These are phyloP conservation scores for Limonius californicus DNA, from an alignment of 1,140 invertebrate species.

Conservation along the genomic window DNA sequence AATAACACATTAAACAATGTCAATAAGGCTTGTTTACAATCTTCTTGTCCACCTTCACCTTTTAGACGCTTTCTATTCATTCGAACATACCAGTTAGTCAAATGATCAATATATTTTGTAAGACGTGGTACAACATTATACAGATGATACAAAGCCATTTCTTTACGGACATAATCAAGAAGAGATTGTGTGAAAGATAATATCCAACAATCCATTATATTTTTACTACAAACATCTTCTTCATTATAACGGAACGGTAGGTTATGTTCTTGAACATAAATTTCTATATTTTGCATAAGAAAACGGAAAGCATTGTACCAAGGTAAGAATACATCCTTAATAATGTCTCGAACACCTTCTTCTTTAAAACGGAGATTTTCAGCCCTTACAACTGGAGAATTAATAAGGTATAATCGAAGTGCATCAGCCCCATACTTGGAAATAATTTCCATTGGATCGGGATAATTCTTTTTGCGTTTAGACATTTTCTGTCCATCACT, in stretches of 20 bases:
- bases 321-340: constrained; percentile 97
- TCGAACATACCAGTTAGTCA: constrained; percentile 97
- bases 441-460: constrained; percentile 90
- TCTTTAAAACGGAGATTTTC: constrained; percentile 97
- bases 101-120: constrained; percentile 94
- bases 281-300: constrained; percentile 88
- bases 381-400: constrained; percentile 96
- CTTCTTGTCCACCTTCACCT: constrained; percentile 73
- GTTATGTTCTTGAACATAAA: constrained; percentile 70
- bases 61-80: constrained; percentile 94
- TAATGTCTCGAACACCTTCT: constrained; percentile 88
- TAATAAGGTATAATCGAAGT: constrained; percentile 92
- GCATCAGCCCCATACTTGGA: constrained; percentile 97
- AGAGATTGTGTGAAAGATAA: constrained; percentile 93
- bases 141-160: constrained; percentile 92
- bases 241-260: constrained; percentile 62
- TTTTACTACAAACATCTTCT: constrained; percentile 50
- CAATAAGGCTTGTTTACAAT: constrained; percentile 80
- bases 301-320: constrained; percentile 99
- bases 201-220: constrained; percentile 98
- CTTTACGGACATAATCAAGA: constrained; percentile 80
- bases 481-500: constrained; percentile 99
- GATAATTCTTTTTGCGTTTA: constrained; percentile 98
- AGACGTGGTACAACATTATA: constrained; percentile 94
- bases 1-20: constrained; percentile 87